phyloP scores from a whole-genome alignment of 2,797 vertebrate species.

The Hybognathus amarus region DNA sequence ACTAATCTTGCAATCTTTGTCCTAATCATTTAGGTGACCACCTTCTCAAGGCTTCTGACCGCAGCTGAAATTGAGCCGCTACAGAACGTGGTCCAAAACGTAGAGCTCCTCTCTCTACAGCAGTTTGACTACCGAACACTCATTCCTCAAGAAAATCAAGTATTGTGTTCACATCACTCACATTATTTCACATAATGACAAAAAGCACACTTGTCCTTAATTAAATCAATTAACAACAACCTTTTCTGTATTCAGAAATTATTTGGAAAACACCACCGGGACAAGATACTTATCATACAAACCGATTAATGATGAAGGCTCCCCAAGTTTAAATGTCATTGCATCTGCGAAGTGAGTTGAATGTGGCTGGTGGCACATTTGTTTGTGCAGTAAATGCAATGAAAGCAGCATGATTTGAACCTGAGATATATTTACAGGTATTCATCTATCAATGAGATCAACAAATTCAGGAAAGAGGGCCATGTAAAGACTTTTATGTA shows the following conservation, averaged over 20 bases:
- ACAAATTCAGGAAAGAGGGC: slow-evolving; percentile 75
- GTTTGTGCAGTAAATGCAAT: not conserved
- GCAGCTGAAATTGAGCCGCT: slow-evolving; percentile 78
- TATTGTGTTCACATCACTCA: slow-evolving; percentile 65
- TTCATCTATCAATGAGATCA: slow-evolving; percentile 91
- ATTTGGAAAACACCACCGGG: slow-evolving; percentile 70
- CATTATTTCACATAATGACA: not conserved
- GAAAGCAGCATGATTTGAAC: not conserved
- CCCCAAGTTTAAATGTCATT: slow-evolving; percentile 85
- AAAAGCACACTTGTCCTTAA: not conserved
- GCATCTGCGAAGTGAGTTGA: slow-evolving; percentile 89
- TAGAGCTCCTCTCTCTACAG: slow-evolving; percentile 86
- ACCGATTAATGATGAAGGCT: slow-evolving; percentile 87
- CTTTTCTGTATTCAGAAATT: slow-evolving; percentile 74
- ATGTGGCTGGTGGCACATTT: not conserved
- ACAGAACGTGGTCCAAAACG: slow-evolving; percentile 64
- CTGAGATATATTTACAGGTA: slow-evolving; percentile 75
- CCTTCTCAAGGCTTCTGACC: slow-evolving; percentile 94
- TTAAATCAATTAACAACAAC: not conserved
- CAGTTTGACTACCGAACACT: slow-evolving; percentile 94
- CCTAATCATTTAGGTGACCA: slow-evolving; percentile 83
- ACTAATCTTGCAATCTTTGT: not conserved
- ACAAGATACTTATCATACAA: slow-evolving; percentile 91
- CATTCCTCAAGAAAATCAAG: slow-evolving; percentile 91
- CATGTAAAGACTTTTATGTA: slow-evolving; percentile 81